Base-by-base conservation (phyloP, 1,140 invertebrate species). In the Heliconius eleuchia region DNA sequence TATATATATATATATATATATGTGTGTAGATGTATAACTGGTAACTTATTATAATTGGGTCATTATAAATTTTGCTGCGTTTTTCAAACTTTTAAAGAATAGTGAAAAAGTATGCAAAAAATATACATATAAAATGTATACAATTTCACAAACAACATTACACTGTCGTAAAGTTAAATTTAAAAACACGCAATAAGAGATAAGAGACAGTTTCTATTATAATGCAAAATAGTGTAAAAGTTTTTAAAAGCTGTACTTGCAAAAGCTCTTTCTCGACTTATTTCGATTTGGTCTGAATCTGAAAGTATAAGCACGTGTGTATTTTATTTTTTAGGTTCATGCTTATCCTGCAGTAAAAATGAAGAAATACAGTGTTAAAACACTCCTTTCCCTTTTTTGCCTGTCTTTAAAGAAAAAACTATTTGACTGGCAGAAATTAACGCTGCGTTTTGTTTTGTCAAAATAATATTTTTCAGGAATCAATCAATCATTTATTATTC, bases 191-290 rank as follows among this genome's bases (percentile, higher is more conserved):
- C 19, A 57, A 57, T n/a, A 23, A 57, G 55, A 57, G 19, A 57
- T 57, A 52, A 52, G 50, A 52, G 50, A 52, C 18, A 57, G 55
- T 57, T 57, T 57, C n/a, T n/a, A 57, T 57, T 57, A 57, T 57
- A 57, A 57, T 57, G 55, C 19, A 57, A 57, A 57, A 57, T 57
- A n/a, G 55, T 57, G 18, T n/a, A 57, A 57, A 57, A 57, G 19
- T 57, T 57, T 57, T 57, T 57, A 57, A 57, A 23, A 57, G 55
- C 55, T 57, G n/a, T n/a, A 57, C 50, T 52, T 3, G 55, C 55
- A 57, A 57, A 57, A 57, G 55, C 55, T 57, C n/a, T 52, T 16
- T 52, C 50, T 52, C 50, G 50, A 52, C 50, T 52, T 52, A 52
- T 57, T 57, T 9, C 55, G 55, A 23, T 57, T 23, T n/a, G 9